These are phyloP conservation scores for Gerris lacustris DNA, from an alignment of 2,888 invertebrate genomes.

Conservation along the genomic window DNA sequence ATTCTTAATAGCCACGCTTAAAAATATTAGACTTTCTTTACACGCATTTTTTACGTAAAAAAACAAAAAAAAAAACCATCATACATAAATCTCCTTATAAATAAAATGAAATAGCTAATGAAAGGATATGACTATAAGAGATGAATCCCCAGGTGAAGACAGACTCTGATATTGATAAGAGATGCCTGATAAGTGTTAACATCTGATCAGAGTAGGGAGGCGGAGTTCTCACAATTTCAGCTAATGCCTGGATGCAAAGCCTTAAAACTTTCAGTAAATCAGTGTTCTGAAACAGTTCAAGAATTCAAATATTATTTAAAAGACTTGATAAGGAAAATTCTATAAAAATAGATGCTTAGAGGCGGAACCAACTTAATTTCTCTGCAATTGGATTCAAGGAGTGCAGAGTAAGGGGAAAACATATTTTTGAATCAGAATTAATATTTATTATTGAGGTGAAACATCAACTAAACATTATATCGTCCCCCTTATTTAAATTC, in stretches of 20 bases:
- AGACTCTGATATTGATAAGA: constrained; percentile 64
- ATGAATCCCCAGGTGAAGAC: constrained; percentile 73
- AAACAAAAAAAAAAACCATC: too few species aligned
- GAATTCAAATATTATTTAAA: background rate
- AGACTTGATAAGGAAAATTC: background rate
- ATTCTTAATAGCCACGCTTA: too few species aligned
- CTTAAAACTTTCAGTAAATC: constrained; percentile 70
- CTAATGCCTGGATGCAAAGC: constrained; percentile 51
- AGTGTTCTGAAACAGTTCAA: constrained; percentile 38
- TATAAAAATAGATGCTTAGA: background rate
- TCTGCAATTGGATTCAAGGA: background rate
- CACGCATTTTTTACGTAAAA: too few species aligned
- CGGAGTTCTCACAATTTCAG: constrained; percentile 45
- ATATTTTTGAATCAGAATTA: too few species aligned
- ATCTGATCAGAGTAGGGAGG: constrained; percentile 42
- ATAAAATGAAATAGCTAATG: constrained; percentile 22
- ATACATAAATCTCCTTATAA: too few species aligned
- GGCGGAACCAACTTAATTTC: background rate
- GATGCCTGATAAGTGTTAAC: constrained; percentile 50
- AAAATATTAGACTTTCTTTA: too few species aligned
- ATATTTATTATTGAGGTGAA: too few species aligned
- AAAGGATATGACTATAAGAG: constrained; percentile 46
- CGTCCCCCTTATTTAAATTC: too few species aligned
- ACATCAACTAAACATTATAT: too few species aligned
- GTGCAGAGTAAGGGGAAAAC: too few species aligned